Percentiles rank a stretch among this genome's conserved stretches.
These are phyloP conservation scores for Clusia tigrina DNA, from an alignment of 2,888 invertebrate species.

Conservation along the genomic window DNA sequence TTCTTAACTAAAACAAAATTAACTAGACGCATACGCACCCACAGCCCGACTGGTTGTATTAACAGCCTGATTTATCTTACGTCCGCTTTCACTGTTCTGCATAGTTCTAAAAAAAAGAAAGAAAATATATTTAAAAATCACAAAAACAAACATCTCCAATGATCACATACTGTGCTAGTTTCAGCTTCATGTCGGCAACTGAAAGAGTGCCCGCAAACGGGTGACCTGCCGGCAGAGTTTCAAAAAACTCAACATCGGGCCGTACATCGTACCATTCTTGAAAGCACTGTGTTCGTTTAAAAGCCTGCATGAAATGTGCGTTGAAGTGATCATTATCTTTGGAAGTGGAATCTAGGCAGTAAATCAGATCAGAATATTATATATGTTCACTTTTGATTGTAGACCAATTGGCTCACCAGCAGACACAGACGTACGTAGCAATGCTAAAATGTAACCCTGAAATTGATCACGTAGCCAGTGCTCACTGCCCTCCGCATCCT, in stretches of 20 bases:
- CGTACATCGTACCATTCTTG: conserved; percentile 79
- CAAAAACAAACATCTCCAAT: background rate
- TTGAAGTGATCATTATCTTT: conserved; percentile 91
- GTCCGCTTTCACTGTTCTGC: conserved; percentile 92
- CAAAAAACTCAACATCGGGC: conserved; percentile 72
- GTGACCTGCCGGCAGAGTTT: conserved; percentile 81
- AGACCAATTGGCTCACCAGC: conserved; percentile 32
- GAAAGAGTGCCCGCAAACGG: conserved; percentile 95
- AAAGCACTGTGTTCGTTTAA: conserved; percentile 89
- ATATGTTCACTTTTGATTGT: background rate
- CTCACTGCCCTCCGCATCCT: conserved; percentile 90
- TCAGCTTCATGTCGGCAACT: conserved; percentile 91
- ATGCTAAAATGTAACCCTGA: conserved; percentile 81
- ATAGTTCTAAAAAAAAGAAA: conserved; percentile 77
- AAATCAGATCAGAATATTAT: background rate
- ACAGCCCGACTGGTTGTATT: conserved; percentile 90
- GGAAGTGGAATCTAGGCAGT: conserved; percentile 70
- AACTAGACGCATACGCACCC: conserved; percentile 66
- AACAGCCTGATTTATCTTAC: conserved; percentile 93
- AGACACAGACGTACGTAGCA: conserved; percentile 76
- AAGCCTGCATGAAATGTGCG: conserved; percentile 80
- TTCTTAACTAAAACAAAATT: conserved; percentile 3
- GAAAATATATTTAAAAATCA: background rate
- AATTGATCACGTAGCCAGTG: conserved; percentile 97
- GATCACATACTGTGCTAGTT: conserved; percentile 84